phyloP scores from a whole-genome alignment of 2,888 invertebrate species.

The Ypsolopha sequella region DNA sequence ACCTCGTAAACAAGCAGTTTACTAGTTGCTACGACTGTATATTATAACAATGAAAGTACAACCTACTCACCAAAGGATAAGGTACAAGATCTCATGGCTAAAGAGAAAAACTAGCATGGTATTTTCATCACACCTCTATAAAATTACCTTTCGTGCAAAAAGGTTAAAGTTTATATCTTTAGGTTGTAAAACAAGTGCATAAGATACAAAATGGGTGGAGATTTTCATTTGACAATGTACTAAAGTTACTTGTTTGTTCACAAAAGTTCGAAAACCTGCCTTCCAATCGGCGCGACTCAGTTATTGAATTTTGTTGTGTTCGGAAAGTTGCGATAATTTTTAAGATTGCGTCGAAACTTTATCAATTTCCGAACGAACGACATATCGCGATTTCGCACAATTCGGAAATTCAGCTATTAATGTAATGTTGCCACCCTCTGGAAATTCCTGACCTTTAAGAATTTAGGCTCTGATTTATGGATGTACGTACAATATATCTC shows the following conservation, averaged over 20 bases:
- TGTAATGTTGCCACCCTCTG: background rate
- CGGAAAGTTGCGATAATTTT: conserved; percentile 63
- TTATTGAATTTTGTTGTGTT: conserved; percentile 68
- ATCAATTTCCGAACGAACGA: conserved; percentile 61
- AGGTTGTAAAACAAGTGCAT: background rate
- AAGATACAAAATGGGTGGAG: background rate
- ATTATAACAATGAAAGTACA: no score
- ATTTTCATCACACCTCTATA: background rate
- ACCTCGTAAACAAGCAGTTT: no score
- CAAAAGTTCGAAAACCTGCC: background rate
- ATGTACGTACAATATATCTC: no score
- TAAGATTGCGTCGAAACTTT: conserved; percentile 52
- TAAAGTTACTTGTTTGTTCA: background rate
- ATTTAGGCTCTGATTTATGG: background rate
- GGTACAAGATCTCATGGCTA: no score
- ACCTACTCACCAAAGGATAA: no score
- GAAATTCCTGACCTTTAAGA: background rate
- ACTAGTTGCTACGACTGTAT: no score
- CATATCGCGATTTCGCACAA: conserved; percentile 37
- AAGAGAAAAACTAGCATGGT: background rate
- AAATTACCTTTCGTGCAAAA: background rate
- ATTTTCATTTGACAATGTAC: background rate
- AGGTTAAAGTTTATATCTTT: background rate
- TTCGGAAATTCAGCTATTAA: conserved; percentile 14
- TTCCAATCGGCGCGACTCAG: conserved; percentile 62